phyloP scores from a whole-genome alignment of 2,797 vertebrate species.

The Chrosomus eos region DNA sequence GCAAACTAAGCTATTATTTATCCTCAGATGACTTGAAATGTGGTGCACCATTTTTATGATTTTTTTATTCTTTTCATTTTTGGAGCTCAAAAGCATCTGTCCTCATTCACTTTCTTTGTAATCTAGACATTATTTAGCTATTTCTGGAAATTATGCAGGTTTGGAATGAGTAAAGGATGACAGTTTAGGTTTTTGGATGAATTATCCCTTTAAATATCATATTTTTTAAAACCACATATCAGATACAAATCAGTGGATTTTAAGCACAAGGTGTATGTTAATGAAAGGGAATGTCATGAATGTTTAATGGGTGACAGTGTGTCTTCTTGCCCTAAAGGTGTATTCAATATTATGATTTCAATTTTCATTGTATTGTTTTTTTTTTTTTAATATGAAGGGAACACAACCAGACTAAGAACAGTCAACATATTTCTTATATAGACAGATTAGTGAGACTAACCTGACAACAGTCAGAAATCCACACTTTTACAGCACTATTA shows the following conservation, averaged over 20 bases:
- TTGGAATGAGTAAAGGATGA: not conserved
- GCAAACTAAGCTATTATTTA: not conserved
- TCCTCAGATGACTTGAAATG: not conserved
- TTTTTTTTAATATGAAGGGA: conserved; percentile 14
- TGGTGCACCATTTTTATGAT: not conserved
- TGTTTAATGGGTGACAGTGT: conserved; percentile 35
- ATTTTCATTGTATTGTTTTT: not conserved
- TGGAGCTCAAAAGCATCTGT: not conserved
- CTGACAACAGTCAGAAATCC: not conserved
- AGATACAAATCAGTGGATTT: conserved; percentile 41
- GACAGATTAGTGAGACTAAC: conserved; percentile 13
- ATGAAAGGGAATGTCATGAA: conserved; percentile 42
- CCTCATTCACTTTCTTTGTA: not conserved
- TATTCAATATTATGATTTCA: conserved; percentile 29
- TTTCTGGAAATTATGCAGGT: not conserved
- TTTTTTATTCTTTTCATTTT: not conserved
- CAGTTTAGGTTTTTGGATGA: not conserved
- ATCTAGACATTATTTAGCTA: not conserved
- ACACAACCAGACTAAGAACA: conserved; percentile 38
- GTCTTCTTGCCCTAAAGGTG: conserved; percentile 35
- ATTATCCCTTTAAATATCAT: conserved; percentile 1
- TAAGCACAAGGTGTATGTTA: conserved; percentile 58
- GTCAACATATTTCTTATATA: not conserved
- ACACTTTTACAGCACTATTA: not conserved
- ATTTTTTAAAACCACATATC: not conserved